Conservation (phyloP, 2,113 vertebrate species). For the Crypturellus undulatus region DNA sequence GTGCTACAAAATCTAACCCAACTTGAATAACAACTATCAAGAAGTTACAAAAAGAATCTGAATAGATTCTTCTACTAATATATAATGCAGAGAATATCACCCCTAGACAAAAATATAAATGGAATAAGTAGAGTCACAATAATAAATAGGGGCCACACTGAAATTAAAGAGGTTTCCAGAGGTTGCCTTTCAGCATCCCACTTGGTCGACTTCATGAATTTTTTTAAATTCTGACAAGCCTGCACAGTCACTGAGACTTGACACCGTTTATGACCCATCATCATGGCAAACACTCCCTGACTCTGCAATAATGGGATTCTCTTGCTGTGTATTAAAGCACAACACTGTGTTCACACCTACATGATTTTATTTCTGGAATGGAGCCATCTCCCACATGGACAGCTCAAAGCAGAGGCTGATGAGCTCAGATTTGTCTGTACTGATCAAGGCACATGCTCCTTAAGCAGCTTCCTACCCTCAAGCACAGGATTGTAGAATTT, state of each 20-base stretch:
- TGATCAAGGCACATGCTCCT: rapidly evolving
- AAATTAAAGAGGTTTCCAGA: background rate
- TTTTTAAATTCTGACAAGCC: background rate
- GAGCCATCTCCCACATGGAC: background rate
- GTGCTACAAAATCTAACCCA: background rate
- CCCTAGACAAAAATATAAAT: rapidly evolving
- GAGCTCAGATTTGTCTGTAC: background rate
- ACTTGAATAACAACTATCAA: background rate
- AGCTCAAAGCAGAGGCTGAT: background rate
- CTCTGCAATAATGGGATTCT: background rate
- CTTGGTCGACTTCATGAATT: background rate
- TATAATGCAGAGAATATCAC: background rate
- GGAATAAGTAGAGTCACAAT: background rate
- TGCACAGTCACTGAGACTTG: background rate
- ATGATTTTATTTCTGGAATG: background rate
- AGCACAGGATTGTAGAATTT: background rate
- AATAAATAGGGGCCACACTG: background rate
- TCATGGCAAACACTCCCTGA: background rate
- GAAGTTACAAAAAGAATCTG: background rate
- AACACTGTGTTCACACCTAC: background rate
- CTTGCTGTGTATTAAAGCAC: background rate
- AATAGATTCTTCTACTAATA: rapidly evolving
- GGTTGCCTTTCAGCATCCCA: background rate
- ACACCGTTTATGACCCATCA: background rate
- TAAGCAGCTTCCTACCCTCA: background rate